A percentile compares a stretch with the other conserved stretches of the same genome.
phyloP scores from a whole-genome alignment of 2,797 vertebrate species.

The Psittacula echo region DNA sequence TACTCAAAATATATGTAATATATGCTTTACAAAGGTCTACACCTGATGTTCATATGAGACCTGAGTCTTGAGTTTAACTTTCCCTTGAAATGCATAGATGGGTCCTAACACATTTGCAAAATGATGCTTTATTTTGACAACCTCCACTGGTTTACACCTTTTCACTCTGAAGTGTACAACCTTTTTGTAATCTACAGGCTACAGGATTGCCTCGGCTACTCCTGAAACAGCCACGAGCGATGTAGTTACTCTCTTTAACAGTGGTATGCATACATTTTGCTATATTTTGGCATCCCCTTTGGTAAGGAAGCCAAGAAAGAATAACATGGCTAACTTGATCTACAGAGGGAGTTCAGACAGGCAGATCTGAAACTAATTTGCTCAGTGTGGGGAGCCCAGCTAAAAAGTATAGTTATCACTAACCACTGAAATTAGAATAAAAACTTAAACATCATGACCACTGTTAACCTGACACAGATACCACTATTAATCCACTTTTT shows the following conservation, averaged over 20 bases:
- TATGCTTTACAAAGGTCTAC: background rate
- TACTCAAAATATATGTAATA: background rate
- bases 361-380: background rate
- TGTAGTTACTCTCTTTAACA: background rate
- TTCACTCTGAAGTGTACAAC: background rate
- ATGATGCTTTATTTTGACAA: background rate
- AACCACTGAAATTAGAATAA: background rate
- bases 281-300: background rate
- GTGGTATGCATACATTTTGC: background rate
- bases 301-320: conserved; percentile 4
- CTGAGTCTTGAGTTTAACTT: background rate
- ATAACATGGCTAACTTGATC: background rate
- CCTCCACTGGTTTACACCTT: background rate
- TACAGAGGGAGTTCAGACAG: background rate
- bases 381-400: background rate
- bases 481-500: background rate
- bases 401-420: background rate
- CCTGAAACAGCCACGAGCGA: background rate
- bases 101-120: background rate
- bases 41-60: background rate
- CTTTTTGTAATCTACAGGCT: background rate
- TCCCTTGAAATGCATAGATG: background rate
- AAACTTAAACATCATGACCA: background rate
- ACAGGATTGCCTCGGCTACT: background rate
- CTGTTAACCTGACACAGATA: background rate